Conservation (phyloP, 2,888 invertebrate species). For the Teleiodes luculella region DNA sequence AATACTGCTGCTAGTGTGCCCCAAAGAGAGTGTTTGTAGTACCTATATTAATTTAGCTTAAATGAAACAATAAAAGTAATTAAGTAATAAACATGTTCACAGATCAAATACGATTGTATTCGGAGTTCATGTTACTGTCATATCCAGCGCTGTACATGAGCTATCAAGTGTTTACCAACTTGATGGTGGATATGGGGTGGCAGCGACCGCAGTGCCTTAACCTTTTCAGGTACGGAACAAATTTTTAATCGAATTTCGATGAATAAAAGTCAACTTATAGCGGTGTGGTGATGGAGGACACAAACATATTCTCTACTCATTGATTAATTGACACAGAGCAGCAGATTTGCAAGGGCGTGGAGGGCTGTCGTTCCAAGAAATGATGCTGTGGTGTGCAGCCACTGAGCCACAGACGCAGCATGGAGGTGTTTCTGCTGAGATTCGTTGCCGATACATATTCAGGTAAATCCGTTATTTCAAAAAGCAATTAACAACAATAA, state of each 20-base stretch:
- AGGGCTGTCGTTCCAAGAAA: constrained; percentile 77
- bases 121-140: constrained; percentile 74
- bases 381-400: constrained; percentile 80
- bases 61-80: no score
- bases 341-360: constrained; percentile 74
- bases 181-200: constrained; percentile 79
- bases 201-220: constrained; percentile 53
- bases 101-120: constrained; percentile 79
- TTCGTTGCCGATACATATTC: constrained; percentile 84
- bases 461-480: constrained; percentile 45
- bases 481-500: no score
- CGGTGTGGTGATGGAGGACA: not conserved
- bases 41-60: no score
- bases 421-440: constrained; percentile 81
- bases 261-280: not conserved
- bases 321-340: constrained; percentile 50
- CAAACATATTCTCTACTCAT: not conserved
- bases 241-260: not conserved
- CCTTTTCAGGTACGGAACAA: constrained; percentile 63
- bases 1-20: no score
- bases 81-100: constrained; percentile 26
- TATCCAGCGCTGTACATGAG: constrained; percentile 80
- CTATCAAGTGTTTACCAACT: constrained; percentile 69
- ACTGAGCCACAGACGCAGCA: constrained; percentile 82
- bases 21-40: no score